These are phyloP conservation scores for Sclerodermus sp. DNA, from an alignment of 2,888 invertebrate species.

Conservation along the genomic window DNA sequence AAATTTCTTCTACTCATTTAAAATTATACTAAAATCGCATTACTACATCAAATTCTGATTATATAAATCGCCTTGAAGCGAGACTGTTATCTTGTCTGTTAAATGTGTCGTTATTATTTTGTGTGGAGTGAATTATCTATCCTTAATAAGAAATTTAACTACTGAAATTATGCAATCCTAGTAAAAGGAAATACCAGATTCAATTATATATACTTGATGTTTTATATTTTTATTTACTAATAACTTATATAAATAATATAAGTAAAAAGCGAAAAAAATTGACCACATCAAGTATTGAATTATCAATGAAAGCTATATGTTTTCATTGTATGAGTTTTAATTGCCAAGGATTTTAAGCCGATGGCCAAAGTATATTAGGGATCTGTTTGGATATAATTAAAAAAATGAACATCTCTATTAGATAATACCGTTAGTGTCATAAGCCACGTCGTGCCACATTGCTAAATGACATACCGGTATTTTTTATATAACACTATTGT, in stretches of 20 bases:
- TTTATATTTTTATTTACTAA: slow-evolving; percentile 7
- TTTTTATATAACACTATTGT: slow-evolving; percentile 31
- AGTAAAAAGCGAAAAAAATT: slow-evolving; percentile 22
- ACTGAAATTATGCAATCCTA: slow-evolving; percentile 9
- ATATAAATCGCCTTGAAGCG: slow-evolving; percentile 22
- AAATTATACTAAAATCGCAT: slow-evolving; percentile 13
- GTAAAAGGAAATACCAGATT: slow-evolving; percentile 6
- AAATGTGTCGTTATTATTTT: slow-evolving; percentile 25
- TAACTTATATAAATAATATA: slow-evolving; percentile 16
- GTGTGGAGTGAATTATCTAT: slow-evolving; percentile 10
- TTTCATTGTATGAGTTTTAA: slow-evolving; percentile 20
- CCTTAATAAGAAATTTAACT: slow-evolving; percentile 17
- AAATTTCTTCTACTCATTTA: slow-evolving; percentile 21
- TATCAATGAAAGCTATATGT: slow-evolving; percentile 9
- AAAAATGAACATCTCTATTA: slow-evolving; percentile 19
- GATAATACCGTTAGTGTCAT: slow-evolving; percentile 29
- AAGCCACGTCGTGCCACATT: slow-evolving; percentile 29
- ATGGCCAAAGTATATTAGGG: slow-evolving; percentile 42
- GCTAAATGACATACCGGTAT: slow-evolving; percentile 25
- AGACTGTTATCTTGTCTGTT: slow-evolving; percentile 30
- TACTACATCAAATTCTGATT: slow-evolving; percentile 17
- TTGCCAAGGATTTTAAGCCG: slow-evolving; percentile 32
- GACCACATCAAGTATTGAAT: slow-evolving; percentile 32
- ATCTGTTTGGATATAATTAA: slow-evolving; percentile 27
- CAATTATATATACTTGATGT: background rate